Evolutionary conservation across 1,140 invertebrate species (phyloP).

Genomic region (Dendrolimus punctatus): DNA sequence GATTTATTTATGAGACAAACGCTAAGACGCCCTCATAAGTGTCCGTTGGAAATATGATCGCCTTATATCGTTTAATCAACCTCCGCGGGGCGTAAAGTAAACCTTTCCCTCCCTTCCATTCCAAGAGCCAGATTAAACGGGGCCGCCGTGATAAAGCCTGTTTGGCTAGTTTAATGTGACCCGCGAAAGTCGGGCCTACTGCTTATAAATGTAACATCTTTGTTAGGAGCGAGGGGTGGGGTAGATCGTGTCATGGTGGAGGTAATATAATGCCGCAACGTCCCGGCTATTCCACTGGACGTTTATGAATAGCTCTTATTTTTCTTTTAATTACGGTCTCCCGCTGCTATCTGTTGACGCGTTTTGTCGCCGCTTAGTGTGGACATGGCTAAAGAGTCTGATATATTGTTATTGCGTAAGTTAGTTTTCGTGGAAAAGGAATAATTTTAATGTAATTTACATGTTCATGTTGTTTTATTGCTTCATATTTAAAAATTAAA

Average conservation of each 20-base stretch:
- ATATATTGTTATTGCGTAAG: too few relatives aligned
- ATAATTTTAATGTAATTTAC: too few relatives aligned
- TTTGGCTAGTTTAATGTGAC: constrained; percentile 29
- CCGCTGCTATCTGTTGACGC: constrained; percentile 39
- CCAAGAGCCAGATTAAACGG: constrained; percentile 67
- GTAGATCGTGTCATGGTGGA: constrained; percentile 29
- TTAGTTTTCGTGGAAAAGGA: too few relatives aligned
- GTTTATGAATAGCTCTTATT: constrained; percentile 68
- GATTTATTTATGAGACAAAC: constrained; percentile 30
- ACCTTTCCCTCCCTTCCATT: constrained; percentile 38
- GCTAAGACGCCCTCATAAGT: constrained; percentile 53
- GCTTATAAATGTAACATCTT: neutral
- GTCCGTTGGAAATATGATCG: constrained; percentile 48
- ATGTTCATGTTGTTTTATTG: too few relatives aligned
- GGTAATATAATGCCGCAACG: constrained; percentile 47
- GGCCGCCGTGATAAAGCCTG: constrained; percentile 50
- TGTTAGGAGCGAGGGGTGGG: constrained; percentile 4
- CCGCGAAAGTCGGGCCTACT: constrained; percentile 11
- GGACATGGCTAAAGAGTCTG: too few relatives aligned
- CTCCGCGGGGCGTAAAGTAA: constrained; percentile 47
- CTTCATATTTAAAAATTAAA: too few relatives aligned
- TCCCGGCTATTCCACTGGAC: constrained; percentile 52
- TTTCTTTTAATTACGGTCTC: constrained; percentile 65
- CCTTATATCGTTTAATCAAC: constrained; percentile 60
- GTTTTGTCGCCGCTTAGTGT: constrained; percentile 23